A percentile compares a stretch with the other conserved stretches of the same genome.
These are phyloP conservation scores for Gonocerus acuteangulatus DNA, from an alignment of 2,888 invertebrate species.

Conservation along the genomic window DNA sequence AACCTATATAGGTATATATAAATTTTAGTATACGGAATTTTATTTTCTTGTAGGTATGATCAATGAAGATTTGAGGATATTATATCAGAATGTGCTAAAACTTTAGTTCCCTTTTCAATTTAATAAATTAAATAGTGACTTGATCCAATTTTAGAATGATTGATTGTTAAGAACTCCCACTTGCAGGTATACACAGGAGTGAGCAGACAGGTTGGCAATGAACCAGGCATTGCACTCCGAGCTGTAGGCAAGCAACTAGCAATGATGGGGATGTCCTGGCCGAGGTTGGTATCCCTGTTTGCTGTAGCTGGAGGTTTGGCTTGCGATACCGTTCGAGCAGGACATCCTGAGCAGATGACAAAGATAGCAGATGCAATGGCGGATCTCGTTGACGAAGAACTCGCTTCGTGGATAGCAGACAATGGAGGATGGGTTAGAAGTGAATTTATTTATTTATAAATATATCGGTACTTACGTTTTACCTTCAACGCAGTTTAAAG, in stretches of 20 bases:
- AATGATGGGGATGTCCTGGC: conserved; percentile 58
- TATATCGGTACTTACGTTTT: too few relatives aligned
- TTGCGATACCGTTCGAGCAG: conserved; percentile 62
- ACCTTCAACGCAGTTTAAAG: too few relatives aligned
- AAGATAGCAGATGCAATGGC: conserved; percentile 69
- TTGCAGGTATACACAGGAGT: conserved; percentile 56
- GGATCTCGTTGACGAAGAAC: conserved; percentile 60
- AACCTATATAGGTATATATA: too few relatives aligned
- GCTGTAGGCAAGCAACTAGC: conserved; percentile 52
- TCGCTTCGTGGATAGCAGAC: conserved; percentile 69
- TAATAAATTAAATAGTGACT: too few relatives aligned
- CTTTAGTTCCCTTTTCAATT: too few relatives aligned
- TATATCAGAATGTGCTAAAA: too few relatives aligned
- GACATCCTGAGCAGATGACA: conserved; percentile 68
- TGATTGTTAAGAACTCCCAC: too few relatives aligned
- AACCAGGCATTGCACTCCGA: conserved; percentile 53
- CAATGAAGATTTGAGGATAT: too few relatives aligned
- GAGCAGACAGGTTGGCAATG: conserved; percentile 58
- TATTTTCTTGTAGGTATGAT: too few relatives aligned
- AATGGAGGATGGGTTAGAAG: conserved; percentile 80
- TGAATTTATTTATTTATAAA: neutral
- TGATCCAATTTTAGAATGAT: too few relatives aligned
- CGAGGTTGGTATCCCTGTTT: conserved; percentile 71
- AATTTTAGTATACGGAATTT: too few relatives aligned
- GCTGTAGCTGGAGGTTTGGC: conserved; percentile 77